These are phyloP conservation scores for Nothocercus nigrocapillus DNA, from an alignment of 2,113 vertebrate genomes.

Conservation along the genomic window DNA sequence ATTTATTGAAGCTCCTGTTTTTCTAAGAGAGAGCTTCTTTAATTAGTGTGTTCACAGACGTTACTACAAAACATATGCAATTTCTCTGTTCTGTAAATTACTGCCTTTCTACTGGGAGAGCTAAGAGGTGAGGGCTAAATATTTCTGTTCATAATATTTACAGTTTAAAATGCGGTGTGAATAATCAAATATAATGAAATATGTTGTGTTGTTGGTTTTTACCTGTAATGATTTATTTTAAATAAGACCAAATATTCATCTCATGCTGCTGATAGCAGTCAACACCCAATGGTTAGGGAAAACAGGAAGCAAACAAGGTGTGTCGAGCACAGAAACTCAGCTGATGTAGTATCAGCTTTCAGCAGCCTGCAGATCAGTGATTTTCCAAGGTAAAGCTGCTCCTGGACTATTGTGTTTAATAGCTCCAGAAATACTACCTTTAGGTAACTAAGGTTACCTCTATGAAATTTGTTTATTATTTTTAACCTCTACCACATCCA, in stretches of 20 bases:
- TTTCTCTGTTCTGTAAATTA: conserved; percentile 47
- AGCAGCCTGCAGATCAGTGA: background rate
- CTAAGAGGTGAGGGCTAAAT: conserved; percentile 15
- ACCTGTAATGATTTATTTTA: background rate
- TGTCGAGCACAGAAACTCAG: background rate
- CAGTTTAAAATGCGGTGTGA: conserved; percentile 22
- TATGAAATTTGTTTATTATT: background rate
- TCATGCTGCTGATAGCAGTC: background rate
- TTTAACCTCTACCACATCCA: background rate
- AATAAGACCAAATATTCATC: background rate
- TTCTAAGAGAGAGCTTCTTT: conserved; percentile 54
- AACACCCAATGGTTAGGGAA: background rate
- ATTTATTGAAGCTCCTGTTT: conserved; percentile 63
- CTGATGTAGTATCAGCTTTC: background rate
- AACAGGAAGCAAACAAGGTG: background rate
- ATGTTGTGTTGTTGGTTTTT: background rate
- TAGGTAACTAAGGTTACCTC: background rate
- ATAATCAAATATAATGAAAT: conserved; percentile 23
- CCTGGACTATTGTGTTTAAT: background rate
- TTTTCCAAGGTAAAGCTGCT: background rate
- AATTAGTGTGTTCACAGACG: conserved; percentile 69
- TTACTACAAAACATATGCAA: conserved; percentile 54
- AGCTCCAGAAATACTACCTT: background rate
- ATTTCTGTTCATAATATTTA: conserved; percentile 36
- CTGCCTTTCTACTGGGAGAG: conserved; percentile 23